Evolutionary conservation across 1,140 invertebrate genomes (phyloP).

Genomic region (Drosophila arizonae): DNA sequence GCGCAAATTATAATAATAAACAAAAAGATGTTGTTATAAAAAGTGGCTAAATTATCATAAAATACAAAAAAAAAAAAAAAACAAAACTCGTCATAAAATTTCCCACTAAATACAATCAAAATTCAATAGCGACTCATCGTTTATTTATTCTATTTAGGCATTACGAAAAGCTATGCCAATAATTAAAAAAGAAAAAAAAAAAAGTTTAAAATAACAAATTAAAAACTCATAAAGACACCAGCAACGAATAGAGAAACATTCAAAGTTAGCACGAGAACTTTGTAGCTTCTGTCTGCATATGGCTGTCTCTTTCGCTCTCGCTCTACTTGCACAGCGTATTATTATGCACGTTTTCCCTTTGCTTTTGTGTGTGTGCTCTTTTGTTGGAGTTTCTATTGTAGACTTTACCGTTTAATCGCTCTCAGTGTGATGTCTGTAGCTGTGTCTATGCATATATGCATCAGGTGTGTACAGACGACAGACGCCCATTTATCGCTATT

Average conservation of each 20-base stretch:
- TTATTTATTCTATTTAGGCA: slow-evolving; percentile 7
- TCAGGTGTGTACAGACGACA: slow-evolving; percentile 47
- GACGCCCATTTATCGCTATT: slow-evolving; percentile 16
- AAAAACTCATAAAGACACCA: slow-evolving; percentile 19
- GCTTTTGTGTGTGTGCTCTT: slow-evolving; percentile 39
- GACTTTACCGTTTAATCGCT: slow-evolving; percentile 31
- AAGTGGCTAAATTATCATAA: background rate
- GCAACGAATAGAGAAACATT: slow-evolving; percentile 12
- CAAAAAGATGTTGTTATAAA: background rate
- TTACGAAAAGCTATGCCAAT: slow-evolving; percentile 6
- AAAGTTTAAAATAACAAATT: slow-evolving; percentile 12
- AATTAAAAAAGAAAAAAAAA: background rate
- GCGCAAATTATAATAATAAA: slow-evolving; percentile 2
- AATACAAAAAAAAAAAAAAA: background rate
- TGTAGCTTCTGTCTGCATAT: slow-evolving; percentile 24
- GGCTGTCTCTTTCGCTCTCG: slow-evolving; percentile 1
- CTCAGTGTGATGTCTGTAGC: slow-evolving; percentile 20
- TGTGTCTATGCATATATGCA: slow-evolving; percentile 44
- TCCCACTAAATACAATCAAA: background rate
- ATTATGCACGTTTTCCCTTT: slow-evolving; percentile 54
- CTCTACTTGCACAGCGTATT: slow-evolving; percentile 21
- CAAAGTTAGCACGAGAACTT: slow-evolving; percentile 29
- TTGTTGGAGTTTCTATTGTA: slow-evolving; percentile 17
- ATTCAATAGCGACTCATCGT: slow-evolving; percentile 7
- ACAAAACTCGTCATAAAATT: slow-evolving; percentile 1